Base-by-base conservation (phyloP, 2,888 invertebrate genomes). In the Melolontha melolontha region DNA sequence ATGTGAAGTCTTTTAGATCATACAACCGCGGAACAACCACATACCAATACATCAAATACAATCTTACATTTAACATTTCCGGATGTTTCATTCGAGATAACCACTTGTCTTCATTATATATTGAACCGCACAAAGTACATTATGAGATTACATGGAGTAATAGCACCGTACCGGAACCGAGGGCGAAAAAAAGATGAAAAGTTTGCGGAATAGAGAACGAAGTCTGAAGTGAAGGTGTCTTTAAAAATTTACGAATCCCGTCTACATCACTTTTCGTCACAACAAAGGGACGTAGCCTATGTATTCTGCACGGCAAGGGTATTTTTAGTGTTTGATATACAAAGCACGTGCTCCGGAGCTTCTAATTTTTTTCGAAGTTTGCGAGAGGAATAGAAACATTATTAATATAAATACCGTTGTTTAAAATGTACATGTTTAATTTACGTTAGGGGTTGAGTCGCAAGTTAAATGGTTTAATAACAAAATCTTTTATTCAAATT, bases 61-160 rank as follows among this genome's bases (percentile, higher is more conserved):
- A 59, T 29, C 47, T 16, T 29, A 16, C 29, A 34, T 47, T 47
- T 29, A 34, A 44, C 59, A 44, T 44, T 47, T 59, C 47, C 47
- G 14, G 59, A 1, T 29, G 22, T 22, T 11, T 4, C 27, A 47
- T 47, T 47, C 34, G 6, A 16, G 10, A 11, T 47, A 59, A 47
- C 34, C 59, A 34, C 47, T 4, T 47, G 34, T 47, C 59, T 47
- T 47, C 59, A 54, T 54, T 54, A 54, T 54, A 54, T 34, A 54
- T 54, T 54, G 39, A 54, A 54, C 54, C 54, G 54, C 39, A 54
- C 39, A 54, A 34, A 54, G 54, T 54, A 54, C 39, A 54, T 54
- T 54, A 54, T 54, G 39, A 54, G 54, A 54, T 54, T 54, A 39
- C 54, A 40, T 54, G 8, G 14, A 5, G 16, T 34, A 16, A 40